Evolutionary conservation across 2,888 invertebrate genomes (phyloP), one percentile per base, ranked within the genome.

Genomic region (Platypus cylindrus): DNA sequence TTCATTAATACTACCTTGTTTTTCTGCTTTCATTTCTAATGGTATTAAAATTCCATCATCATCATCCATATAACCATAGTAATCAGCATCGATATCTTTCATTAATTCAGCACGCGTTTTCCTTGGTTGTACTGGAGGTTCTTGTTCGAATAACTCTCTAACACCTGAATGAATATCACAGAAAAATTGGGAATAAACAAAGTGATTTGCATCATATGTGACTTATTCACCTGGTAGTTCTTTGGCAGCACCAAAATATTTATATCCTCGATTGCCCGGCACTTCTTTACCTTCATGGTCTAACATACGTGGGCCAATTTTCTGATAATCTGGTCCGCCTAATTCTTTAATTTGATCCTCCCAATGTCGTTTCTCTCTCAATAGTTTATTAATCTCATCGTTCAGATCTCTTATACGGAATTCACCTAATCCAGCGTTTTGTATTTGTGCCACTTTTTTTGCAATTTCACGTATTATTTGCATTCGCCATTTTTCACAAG

Each of bases 381-480:
- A 69, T 44, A 97, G 60, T 63, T 98, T 97, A 63, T 99, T 99
- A 48, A 99, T 99, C 63, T 99, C 97, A 64, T 99, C 98, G 60
- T 99, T 99, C 14, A 99, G 66, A 59, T 99, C 98, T 11, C 98
- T 73, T 44, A 99, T 87, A 15, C 95, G 78, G 59, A 95, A 99
- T 64, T 99, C 98, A 3, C 98, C 98, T n/a, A 98, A 70, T 37
- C 98, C 98, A 45, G 98, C 91, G 65, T 97, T 97, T 60, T 99
- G 98, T 58, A 99, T 99, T 63, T 95, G 93, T 2, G 97, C 87
- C 0, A 99, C 97, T 68, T 98, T 99, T 56, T 93, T 87, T 0
- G 97, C 91, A 25, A 98, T 84, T 64, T 99, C 98, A 36, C 94
- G 70, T 36, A 98, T 89, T 39, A 99, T 93, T 60, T 98, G 95